These are phyloP conservation scores for Squalus acanthias DNA, from an alignment of 2,797 vertebrate species.

Conservation along the genomic window DNA sequence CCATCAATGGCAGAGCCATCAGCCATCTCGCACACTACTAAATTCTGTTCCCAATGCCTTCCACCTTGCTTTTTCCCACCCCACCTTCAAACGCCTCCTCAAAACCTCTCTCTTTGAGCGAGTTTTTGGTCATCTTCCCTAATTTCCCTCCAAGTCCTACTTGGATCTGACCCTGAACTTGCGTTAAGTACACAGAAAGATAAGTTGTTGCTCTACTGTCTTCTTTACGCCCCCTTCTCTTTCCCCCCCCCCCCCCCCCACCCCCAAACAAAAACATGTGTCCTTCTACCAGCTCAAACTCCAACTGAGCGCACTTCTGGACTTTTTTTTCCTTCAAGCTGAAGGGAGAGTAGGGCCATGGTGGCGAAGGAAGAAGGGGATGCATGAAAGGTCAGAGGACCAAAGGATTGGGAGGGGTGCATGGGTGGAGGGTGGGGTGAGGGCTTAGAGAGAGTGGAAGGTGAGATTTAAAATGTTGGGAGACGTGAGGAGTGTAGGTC, in stretches of 20 bases:
- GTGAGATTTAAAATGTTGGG: background rate
- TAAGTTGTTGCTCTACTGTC: background rate
- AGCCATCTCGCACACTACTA: no score
- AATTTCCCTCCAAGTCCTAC: no score
- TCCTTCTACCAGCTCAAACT: no score
- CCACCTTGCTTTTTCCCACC: no score
- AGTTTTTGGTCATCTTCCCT: no score
- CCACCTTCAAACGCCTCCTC: no score
- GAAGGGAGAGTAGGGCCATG: background rate
- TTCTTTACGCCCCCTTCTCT: background rate
- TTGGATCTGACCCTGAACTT: no score
- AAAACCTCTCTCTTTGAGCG: no score
- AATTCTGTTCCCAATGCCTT: no score
- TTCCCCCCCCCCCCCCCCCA: no score
- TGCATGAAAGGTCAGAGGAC: background rate
- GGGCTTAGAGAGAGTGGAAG: background rate
- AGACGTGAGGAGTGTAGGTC: background rate
- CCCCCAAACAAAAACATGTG: no score
- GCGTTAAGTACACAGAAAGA: background rate
- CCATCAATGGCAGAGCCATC: no score
- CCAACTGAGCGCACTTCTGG: background rate
- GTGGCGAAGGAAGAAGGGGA: background rate
- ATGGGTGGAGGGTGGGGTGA: background rate
- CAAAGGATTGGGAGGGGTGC: background rate
- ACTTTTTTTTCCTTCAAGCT: background rate